Percentiles rank a stretch among this genome's conserved stretches.
Evolutionary conservation across 2,888 invertebrate species (phyloP).

Genomic region (Cybosia mesomella): DNA sequence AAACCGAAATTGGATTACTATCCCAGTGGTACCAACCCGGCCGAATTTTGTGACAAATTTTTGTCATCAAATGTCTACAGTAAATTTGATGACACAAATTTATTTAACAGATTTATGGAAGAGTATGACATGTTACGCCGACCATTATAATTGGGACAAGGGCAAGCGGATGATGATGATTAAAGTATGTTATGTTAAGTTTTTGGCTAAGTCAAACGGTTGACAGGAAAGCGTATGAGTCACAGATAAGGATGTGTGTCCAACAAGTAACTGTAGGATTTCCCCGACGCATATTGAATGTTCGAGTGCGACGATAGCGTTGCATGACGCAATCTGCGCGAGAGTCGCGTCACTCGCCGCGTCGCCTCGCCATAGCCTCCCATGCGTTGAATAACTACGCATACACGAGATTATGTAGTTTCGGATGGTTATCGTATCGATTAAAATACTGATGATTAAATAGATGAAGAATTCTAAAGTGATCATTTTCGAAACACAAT

Average conservation of each 20-base stretch:
- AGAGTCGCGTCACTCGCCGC: slow-evolving; percentile 53
- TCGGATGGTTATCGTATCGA: too few species aligned
- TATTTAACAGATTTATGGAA: too few species aligned
- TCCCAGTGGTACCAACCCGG: too few species aligned
- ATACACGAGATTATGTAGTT: neutral
- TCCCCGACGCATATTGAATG: slow-evolving; percentile 46
- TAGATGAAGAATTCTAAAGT: neutral
- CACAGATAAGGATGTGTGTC: slow-evolving; percentile 49
- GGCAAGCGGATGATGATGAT: neutral
- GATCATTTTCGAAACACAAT: neutral
- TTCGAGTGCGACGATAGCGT: slow-evolving; percentile 29
- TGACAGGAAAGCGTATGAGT: slow-evolving; percentile 42
- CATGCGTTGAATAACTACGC: slow-evolving; percentile 15
- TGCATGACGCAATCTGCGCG: slow-evolving; percentile 58
- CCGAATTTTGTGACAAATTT: too few species aligned
- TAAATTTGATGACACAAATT: too few species aligned
- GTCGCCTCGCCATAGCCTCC: slow-evolving; percentile 16
- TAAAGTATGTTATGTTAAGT: neutral
- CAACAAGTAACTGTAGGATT: slow-evolving; percentile 50
- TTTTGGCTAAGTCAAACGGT: slow-evolving; percentile 7
- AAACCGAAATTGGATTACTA: too few species aligned
- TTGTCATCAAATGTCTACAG: too few species aligned
- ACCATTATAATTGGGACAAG: neutral
- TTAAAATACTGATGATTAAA: too few species aligned
- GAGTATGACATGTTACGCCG: neutral